Conservation (phyloP, 2,113 vertebrate genomes). For the Leptodactylus fuscus region DNA sequence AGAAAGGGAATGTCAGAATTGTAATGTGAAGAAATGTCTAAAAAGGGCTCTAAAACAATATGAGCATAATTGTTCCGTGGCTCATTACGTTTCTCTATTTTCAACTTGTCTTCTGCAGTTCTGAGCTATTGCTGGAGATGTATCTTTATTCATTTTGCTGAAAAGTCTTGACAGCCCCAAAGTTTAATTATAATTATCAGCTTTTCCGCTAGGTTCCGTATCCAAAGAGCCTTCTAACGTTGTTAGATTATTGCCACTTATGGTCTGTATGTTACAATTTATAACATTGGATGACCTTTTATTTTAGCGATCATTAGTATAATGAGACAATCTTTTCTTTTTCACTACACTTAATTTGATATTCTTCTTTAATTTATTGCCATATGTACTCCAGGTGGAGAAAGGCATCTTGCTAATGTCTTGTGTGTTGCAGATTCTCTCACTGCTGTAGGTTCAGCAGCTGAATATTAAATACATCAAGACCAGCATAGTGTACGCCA, state of each 20-base stretch:
- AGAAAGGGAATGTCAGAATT: conserved; percentile 2
- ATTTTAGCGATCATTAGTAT: conserved; percentile 55
- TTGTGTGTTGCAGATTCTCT: not conserved
- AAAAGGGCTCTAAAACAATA: conserved; percentile 45
- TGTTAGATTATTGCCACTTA: conserved; percentile 41
- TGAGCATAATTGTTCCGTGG: conserved; percentile 52
- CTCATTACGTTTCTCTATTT: conserved; percentile 54
- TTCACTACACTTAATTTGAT: conserved; percentile 50
- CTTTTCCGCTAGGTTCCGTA: conserved; percentile 15
- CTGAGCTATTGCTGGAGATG: conserved; percentile 48
- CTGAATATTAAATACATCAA: not conserved
- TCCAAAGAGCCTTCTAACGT: conserved; percentile 20
- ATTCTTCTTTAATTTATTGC: conserved; percentile 26
- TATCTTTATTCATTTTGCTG: conserved; percentile 51
- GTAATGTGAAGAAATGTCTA: conserved; percentile 48
- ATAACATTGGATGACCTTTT: conserved; percentile 55
- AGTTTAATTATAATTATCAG: conserved; percentile 53
- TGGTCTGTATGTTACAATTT: conserved; percentile 33
- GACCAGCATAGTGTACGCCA: too few relatives aligned
- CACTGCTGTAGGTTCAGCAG: not conserved
- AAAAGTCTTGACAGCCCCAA: conserved; percentile 45
- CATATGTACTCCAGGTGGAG: conserved; percentile 23
- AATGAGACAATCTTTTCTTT: conserved; percentile 48
- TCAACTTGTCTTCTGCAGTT: conserved; percentile 49
- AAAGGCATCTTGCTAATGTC: not conserved